Percentiles rank a stretch among this genome's conserved stretches.
Conservation (phyloP, 2,113 vertebrate species). For the Ciconia maguari region DNA sequence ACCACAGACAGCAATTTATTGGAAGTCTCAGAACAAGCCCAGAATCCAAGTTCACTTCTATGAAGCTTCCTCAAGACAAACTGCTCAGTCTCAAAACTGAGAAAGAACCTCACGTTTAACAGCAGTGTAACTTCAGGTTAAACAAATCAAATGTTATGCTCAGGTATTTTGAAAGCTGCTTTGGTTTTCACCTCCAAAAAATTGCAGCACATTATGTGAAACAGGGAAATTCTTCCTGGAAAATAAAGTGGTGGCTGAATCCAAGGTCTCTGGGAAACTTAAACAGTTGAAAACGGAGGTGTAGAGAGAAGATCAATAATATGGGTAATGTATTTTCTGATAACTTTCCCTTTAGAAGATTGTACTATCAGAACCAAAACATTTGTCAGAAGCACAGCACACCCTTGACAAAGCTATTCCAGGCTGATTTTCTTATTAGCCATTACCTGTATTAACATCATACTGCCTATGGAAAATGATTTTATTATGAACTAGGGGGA, state of each 20-base stretch:
- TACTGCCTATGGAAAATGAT: accelerated
- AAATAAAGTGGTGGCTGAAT: background rate
- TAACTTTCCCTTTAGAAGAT: background rate
- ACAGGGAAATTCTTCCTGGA: background rate
- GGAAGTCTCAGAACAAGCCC: background rate
- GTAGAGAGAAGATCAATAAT: background rate
- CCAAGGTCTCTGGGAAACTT: background rate
- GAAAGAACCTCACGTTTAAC: background rate
- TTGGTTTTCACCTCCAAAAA: background rate
- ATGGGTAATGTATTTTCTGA: background rate
- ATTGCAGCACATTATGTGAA: background rate
- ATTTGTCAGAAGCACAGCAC: background rate
- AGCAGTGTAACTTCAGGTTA: accelerated
- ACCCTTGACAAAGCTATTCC: background rate
- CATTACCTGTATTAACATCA: background rate
- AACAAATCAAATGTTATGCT: background rate
- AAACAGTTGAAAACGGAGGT: background rate
- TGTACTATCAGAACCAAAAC: background rate
- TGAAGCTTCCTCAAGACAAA: background rate
- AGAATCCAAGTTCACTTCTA: background rate
- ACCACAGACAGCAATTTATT: background rate
- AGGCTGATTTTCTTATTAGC: background rate
- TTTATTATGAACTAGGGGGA: background rate
- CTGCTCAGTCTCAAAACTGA: background rate
- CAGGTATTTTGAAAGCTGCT: background rate